These are phyloP conservation scores for Leucophenga montana DNA, from an alignment of 2,888 invertebrate species.

Conservation along the genomic window DNA sequence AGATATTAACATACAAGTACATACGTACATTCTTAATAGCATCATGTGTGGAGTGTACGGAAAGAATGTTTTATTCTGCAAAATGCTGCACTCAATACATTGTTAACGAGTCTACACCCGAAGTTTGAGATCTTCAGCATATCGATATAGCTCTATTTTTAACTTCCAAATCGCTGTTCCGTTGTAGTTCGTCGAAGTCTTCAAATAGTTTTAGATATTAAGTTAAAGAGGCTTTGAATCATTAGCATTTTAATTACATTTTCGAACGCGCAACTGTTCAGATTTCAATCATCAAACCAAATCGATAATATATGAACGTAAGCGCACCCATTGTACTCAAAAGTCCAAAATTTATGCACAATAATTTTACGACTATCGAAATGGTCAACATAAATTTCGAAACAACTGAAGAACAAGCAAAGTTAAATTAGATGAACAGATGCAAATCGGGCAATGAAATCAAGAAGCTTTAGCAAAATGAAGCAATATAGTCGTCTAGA, in stretches of 20 bases:
- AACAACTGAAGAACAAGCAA: constrained; percentile 11
- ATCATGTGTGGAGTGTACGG: too few relatives aligned
- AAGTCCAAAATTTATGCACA: constrained; percentile 1
- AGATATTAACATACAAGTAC: too few relatives aligned
- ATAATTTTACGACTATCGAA: background rate
- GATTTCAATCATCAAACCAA: constrained; percentile 3
- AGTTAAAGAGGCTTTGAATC: background rate
- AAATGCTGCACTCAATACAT: too few relatives aligned
- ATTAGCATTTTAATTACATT: constrained; percentile 20
- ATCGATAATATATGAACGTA: constrained; percentile 13
- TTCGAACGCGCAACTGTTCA: background rate
- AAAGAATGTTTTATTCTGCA: too few relatives aligned
- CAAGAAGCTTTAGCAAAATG: constrained; percentile 4
- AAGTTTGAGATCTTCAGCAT: too few relatives aligned
- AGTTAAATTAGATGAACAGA: background rate
- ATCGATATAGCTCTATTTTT: too few relatives aligned
- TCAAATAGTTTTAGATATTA: background rate
- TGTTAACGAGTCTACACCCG: too few relatives aligned
- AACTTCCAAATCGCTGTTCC: too few relatives aligned
- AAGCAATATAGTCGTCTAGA: background rate
- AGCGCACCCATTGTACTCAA: background rate
- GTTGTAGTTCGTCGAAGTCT: too few relatives aligned
- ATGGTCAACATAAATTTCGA: constrained; percentile 7
- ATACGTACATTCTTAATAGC: too few relatives aligned
- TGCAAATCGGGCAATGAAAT: constrained; percentile 34